A percentile compares a stretch with the other conserved stretches of the same genome.
These are phyloP conservation scores for Camponotus floridanus DNA, from an alignment of 1,140 invertebrate species.

Conservation along the genomic window DNA sequence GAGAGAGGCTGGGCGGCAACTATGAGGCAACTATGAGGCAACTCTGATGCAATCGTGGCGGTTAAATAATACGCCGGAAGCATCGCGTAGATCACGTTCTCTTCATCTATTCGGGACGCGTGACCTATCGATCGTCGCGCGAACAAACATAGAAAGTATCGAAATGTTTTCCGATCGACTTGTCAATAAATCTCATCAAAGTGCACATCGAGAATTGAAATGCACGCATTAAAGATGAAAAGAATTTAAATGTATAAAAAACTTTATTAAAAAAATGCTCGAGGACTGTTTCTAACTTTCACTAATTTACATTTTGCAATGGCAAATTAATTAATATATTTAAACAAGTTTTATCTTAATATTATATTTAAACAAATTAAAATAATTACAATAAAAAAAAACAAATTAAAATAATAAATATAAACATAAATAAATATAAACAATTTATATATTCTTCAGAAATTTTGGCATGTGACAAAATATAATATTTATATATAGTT, in stretches of 20 bases:
- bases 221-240: neutral
- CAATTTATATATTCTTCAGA: too few species aligned
- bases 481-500: neutral
- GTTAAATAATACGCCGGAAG: conserved; percentile 47
- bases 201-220: neutral
- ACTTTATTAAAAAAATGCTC: neutral
- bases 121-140: neutral
- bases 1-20: neutral
- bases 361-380: neutral
- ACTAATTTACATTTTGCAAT: neutral
- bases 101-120: conserved; percentile 21
- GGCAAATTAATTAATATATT: neutral
- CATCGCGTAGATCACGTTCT: conserved; percentile 16
- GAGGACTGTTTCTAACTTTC: neutral
- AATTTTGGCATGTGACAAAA: neutral
- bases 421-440: too few species aligned
- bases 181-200: neutral
- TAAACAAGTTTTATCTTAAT: too few species aligned
- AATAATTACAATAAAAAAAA: neutral
- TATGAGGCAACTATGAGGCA: neutral
- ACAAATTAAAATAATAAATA: too few species aligned
- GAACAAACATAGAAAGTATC: neutral
- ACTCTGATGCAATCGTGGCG: conserved; percentile 12
- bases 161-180: neutral
- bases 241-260: neutral